Evolutionary conservation across 1,140 invertebrate genomes (phyloP), one percentile per base, ranked within the genome.

Genomic region (Drosophila melanogaster): DNA sequence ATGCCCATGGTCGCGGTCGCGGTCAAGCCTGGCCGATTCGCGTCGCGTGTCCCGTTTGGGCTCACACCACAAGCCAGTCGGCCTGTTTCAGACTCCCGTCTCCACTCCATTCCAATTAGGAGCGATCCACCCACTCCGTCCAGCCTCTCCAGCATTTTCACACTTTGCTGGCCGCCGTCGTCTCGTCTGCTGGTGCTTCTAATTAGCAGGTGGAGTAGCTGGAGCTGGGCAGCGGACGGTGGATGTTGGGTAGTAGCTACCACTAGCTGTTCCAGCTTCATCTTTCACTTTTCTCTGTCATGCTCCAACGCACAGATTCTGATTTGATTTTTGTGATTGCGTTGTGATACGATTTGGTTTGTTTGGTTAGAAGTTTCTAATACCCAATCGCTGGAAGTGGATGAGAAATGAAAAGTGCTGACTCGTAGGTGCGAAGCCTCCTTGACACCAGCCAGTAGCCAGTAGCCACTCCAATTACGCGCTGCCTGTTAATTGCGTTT

Each of bases 141-240:
- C 56, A 58, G 30, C 33, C 38, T 49, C 57, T 41, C 44, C 65
- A 77, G 33, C 56, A 49, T 57, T 81, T 86, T 80, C 73, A 85
- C 81, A 85, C 81, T 77, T 86, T 65, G 44, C 77, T 84, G 81
- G 30, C 67, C 71, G 79, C 79, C 79, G 79, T 51, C 60, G 75
- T 80, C 61, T 22, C 46, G 64, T 67, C 64, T 67, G 64, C 60
- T 47, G n/a, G 14, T 44, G 59, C 46, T 79, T 80, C 77, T 73
- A 80, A 80, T 80, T 80, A 85, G 65, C 66, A 51, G 53, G 10
- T 4, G 41, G 17, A 11, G 3, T 43, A 8, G 17, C 8, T 47
- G 35, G 26, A 30, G 17, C 19, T 17, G 33, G 15, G 0, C 11
- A 6, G 19, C 19, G 19, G 7, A 4, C 19, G 12, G 54, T 24